Evolutionary conservation across 2,888 invertebrate species (phyloP), one percentile per base, ranked within the genome.

Genomic region (Spodoptera exigua): DNA sequence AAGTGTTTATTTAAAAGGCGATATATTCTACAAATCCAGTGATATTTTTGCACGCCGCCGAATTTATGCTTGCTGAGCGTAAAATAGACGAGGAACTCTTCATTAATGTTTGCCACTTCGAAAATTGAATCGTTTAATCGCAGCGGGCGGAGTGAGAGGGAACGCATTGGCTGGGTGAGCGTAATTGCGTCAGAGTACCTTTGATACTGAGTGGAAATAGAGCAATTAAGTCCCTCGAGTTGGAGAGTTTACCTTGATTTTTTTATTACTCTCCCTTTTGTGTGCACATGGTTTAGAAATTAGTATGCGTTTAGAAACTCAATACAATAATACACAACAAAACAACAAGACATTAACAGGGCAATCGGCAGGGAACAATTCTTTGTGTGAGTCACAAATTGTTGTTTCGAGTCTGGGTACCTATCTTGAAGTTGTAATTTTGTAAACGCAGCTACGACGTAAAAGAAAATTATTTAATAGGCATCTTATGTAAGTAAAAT

Each of bases 71-170:
- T 79, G 76, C 73, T 71, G 70, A 78, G 70, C 77, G 79, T 82
- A 76, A 84, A 85, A 83, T 81, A 84, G 78, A 83, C 78, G 75
- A 71, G 70, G 78, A 83, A 82, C 76, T 82, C 81, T 84, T 85
- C 84, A 89, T 87, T 86, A 86, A 87, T 85, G 82, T 80, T 82
- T 87, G 84, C 85, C 86, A 88, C 86, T 89, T 86, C 78, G 83
- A 87, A 89, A 90, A 91, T 87, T 89, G 87, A 90, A 89, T 87
- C 87, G 86, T 80, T 90, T 88, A 88, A 90, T 89, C 87, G 86
- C 75, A 78, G 78, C 81, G 76, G 70, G 79, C 66, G 76, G 76
- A 79, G 80, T 79, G 75, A 77, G 78, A 78, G 78, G 77, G 81
- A 82, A 86, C 85, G 85, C 86, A 88, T 88, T 84, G 84, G 81